Percentiles rank a stretch among this genome's conserved stretches.
phyloP scores from a whole-genome alignment of 2,888 invertebrate genomes.

The Encarsia formosa region DNA sequence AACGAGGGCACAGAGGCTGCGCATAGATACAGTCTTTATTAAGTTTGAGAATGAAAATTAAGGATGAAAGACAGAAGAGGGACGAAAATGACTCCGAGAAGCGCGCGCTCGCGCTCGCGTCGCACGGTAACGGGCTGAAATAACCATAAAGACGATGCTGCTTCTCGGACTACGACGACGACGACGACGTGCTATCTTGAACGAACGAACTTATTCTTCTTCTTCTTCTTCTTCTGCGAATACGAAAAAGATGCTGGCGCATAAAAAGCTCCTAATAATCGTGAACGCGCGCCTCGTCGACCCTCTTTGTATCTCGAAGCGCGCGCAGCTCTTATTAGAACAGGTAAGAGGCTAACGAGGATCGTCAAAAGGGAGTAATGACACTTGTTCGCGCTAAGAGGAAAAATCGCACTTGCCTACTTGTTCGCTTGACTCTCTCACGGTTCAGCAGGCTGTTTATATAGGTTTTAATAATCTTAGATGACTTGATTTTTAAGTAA shows the following conservation, averaged over 20 bases:
- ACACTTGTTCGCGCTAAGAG: constrained; percentile 44
- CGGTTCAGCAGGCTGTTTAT: no score
- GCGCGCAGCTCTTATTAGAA: constrained; percentile 31
- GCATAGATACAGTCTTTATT: constrained; percentile 15
- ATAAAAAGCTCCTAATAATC: constrained; percentile 20
- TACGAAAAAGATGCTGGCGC: constrained; percentile 13
- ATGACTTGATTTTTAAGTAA: no score
- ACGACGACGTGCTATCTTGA: no score
- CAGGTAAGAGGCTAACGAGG: constrained; percentile 41
- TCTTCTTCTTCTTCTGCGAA: constrained; percentile 10
- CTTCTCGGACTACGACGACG: no score
- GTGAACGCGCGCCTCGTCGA: constrained; percentile 1
- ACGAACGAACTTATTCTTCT: no score
- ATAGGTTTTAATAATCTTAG: no score
- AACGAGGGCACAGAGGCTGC: constrained; percentile 11
- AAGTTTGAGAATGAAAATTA: constrained; percentile 20
- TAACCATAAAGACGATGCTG: constrained; percentile 20
- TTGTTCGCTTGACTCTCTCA: no score
- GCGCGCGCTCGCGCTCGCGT: constrained; percentile 15
- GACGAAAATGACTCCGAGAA: constrained; percentile 17
- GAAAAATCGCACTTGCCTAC: no score
- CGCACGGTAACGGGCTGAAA: constrained; percentile 9
- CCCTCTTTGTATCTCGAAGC: background rate
- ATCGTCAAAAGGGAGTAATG: constrained; percentile 47
- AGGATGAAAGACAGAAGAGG: constrained; percentile 1